Evolutionary conservation across 1,140 invertebrate genomes (phyloP).

Genomic region (Lutraria rhynchaena): DNA sequence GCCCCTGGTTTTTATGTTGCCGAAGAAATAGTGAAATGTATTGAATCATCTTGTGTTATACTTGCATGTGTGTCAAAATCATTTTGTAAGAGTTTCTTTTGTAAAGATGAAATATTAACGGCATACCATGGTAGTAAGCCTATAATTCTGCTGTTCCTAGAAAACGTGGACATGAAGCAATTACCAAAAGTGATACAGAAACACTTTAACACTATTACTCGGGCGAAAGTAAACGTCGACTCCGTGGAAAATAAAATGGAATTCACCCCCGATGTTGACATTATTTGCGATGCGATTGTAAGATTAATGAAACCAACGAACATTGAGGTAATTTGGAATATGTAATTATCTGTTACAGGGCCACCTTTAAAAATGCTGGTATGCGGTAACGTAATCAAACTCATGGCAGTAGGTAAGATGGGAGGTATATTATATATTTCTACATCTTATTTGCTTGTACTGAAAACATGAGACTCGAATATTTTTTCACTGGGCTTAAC

Average conservation of each 20-base stretch:
- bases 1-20: background rate
- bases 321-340: too few species aligned
- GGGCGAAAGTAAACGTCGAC: background rate
- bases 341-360: too few species aligned
- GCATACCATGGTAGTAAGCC: constrained; percentile 5
- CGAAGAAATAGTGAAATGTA: constrained; percentile 6
- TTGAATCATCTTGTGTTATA: background rate
- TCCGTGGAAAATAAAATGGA: background rate
- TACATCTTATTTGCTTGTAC: too few species aligned
- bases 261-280: background rate
- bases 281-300: background rate
- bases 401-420: too few species aligned
- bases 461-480: too few species aligned
- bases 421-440: too few species aligned
- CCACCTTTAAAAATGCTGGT: too few species aligned
- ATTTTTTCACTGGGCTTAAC: too few species aligned
- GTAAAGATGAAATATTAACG: background rate
- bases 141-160: constrained; percentile 15
- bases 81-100: constrained; percentile 15
- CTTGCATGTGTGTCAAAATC: background rate
- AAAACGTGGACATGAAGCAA: background rate
- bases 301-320: background rate
- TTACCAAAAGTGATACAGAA: background rate
- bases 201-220: background rate
- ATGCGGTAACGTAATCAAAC: too few species aligned